Evolutionary conservation across 2,888 invertebrate genomes (phyloP).

Genomic region (Ramazzottius varieornatus): DNA sequence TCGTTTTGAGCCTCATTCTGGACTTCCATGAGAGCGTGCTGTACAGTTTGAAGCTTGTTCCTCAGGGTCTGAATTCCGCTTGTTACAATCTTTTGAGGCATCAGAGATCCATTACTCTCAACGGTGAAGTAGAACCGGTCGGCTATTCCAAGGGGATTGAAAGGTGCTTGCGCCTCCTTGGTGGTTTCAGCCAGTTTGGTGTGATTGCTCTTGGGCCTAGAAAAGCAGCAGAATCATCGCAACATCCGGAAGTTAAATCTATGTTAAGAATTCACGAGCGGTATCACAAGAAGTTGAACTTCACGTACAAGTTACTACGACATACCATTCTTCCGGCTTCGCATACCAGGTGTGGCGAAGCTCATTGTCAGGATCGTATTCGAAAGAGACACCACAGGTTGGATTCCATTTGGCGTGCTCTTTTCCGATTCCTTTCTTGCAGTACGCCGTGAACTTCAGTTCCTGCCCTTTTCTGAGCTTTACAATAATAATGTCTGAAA

Average conservation of each 20-base stretch:
- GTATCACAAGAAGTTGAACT: no score
- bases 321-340: conserved; percentile 76
- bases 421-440: conserved; percentile 69
- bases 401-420: conserved; percentile 99
- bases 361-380: conserved; percentile 94
- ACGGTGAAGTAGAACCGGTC: conserved; percentile 92
- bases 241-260: no score
- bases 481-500: conserved; percentile 38
- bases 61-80: conserved; percentile 78
- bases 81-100: conserved; percentile 82
- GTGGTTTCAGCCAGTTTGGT: conserved; percentile 53
- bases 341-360: conserved; percentile 83
- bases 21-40: conserved; percentile 29
- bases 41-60: conserved; percentile 77
- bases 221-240: conserved; percentile 11
- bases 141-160: conserved; percentile 27
- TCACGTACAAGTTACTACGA: no score
- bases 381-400: conserved; percentile 87
- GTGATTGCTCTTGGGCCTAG: conserved; percentile 72
- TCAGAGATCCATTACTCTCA: conserved; percentile 72
- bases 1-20: conserved; percentile 21
- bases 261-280: no score
- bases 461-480: conserved; percentile 61
- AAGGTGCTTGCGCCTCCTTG: conserved; percentile 15
- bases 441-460: conserved; percentile 72